These are phyloP conservation scores for Drosophila kepulauana DNA, from an alignment of 1,140 invertebrate species.

Conservation along the genomic window DNA sequence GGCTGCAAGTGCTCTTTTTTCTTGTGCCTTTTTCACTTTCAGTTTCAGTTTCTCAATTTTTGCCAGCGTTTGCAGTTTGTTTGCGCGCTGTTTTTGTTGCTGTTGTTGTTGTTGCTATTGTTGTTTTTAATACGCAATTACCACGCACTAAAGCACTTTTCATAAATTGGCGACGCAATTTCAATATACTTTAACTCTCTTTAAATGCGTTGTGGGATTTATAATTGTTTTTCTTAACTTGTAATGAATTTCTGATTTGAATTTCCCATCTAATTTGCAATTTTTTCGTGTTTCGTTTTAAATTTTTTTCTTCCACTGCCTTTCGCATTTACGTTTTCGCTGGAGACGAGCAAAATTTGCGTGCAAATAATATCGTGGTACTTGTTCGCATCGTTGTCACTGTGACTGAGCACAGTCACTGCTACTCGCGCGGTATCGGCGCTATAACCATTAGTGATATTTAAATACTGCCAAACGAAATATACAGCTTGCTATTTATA, in stretches of 20 bases:
- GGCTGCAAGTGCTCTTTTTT: no score
- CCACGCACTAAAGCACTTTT: constrained; percentile 43
- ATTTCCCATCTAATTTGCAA: constrained; percentile 41
- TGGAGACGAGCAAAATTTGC: constrained; percentile 41
- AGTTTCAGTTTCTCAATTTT: constrained; percentile 41
- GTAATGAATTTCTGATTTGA: constrained; percentile 25
- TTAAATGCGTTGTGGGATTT: constrained; percentile 19
- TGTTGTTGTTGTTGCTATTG: constrained; percentile 47
- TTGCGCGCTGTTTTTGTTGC: constrained; percentile 40
- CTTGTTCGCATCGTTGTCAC: neutral
- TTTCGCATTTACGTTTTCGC: constrained; percentile 58
- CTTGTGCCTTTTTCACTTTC: constrained; percentile 6
- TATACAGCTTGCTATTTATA: no score
- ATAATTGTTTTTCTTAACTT: constrained; percentile 18
- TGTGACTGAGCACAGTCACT: neutral
- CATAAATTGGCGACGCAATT: constrained; percentile 11
- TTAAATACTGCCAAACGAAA: no score
- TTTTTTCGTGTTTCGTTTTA: constrained; percentile 49
- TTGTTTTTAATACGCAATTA: constrained; percentile 78
- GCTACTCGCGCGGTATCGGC: no score
- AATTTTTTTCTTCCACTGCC: constrained; percentile 51
- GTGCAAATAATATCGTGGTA: constrained; percentile 29
- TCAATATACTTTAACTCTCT: constrained; percentile 6
- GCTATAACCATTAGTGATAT: no score
- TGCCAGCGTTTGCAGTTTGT: constrained; percentile 65